Evolutionary conservation across 2,888 invertebrate species (phyloP), one percentile per base, ranked within the genome.

Genomic region (Dryadula phaetusa): DNA sequence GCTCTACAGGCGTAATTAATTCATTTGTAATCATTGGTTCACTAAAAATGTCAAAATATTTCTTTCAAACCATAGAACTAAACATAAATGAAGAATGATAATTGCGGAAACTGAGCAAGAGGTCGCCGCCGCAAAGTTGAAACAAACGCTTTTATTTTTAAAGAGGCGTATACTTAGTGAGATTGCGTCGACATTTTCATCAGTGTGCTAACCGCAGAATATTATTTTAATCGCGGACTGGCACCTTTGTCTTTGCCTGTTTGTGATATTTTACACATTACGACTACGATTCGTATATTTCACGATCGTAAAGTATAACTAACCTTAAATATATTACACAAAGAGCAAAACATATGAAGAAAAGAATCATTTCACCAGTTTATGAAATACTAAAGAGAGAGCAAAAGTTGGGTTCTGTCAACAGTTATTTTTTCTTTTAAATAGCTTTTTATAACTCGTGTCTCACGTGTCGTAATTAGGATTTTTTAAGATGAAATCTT

Each of bases 101-200:
- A 89, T 88, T 88, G 82, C 85, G 80, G 81, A 78, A 83, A 81
- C 80, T 79, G 34, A 54, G 54, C 76, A 79, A 80, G 79, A 77
- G 80, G 77, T 80, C 81, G 81, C 84, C 79, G 81, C 86, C 85
- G 79, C 86, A 82, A 74, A 82, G 79, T 79, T 80, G 82, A 80
- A 81, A 75, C 79, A 80, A 83, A 79, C 76, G 84, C 81, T 86
- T 90, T 89, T 88, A 87, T 89, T 89, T 88, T 89, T 88, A 87
- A 89, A 86, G 83, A 86, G 89, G 81, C 83, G 83, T 89, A 88
- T 87, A 88, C 87, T 88, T 88, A 84, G 77, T 63, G 75, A 87
- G 88, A 90, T 90, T 90, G 81, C 85, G 79, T 85, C 83, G 86
- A 84, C 86, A 84, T 87, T 88, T 89, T 88, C 89, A 90, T 90